Evolutionary conservation across 2,888 invertebrate genomes (phyloP), one percentile per base, ranked within the genome.

Genomic region (Terebella lapidaria): DNA sequence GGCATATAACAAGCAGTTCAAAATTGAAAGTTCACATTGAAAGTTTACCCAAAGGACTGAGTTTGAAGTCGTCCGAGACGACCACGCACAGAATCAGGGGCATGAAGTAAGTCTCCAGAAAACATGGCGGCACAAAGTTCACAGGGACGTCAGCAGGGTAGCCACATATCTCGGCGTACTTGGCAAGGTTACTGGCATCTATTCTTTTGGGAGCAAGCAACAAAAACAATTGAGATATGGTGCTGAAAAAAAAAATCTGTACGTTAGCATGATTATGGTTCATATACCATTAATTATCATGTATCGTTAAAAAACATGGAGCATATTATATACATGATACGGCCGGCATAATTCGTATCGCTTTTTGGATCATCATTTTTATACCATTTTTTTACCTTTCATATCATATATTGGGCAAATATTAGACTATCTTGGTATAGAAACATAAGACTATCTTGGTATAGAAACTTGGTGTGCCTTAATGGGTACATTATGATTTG

Each of bases 31-130:
- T 26, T 24, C 20, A 15, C 10, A 10, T 20, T 42, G 5, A 5
- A 10, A 28, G 59, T 64, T 58, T 62, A 71, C 72, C 71, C 15
- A 71, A 47, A 2, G 72, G 72, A 49, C 69, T 67, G 1, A 72
- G 63, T 51, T 61, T 62, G 52, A 69, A 69, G 28, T 66, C 59
- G 20, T 58, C 46, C 10, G 68, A 68, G 3, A 68, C 60, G 4
- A 66, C 59, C n/a, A 70, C 27, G 5, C 61, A 52, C 0, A 67
- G 54, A 4, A 70, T 26, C 1, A 63, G 59, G 22, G 62, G 59
- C 30, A 67, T 61, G 58, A 70, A 71, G 30, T 68, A 54, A 4
- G 55, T 62, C 53, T 72, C 72, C n/a, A 68, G 60, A 59, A 68
- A 71, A 58, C 70, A 70, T 3, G 70, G 53, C 24, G 70, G 69